phyloP scores from a whole-genome alignment of 2,797 vertebrate species.

The Macropus fuliginosus region DNA sequence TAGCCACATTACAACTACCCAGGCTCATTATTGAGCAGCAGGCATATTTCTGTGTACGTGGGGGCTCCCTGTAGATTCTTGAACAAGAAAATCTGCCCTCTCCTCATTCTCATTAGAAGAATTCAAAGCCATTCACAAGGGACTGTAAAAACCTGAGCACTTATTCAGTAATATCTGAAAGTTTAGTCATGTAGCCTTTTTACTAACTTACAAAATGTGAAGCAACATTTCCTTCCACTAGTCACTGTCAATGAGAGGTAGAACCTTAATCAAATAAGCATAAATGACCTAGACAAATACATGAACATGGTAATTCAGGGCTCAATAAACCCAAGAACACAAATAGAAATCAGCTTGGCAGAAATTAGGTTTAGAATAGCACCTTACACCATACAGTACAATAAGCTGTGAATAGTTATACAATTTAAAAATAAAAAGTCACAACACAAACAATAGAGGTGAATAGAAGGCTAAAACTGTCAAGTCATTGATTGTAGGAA shows the following conservation, averaged over 20 bases:
- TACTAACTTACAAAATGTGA: background rate
- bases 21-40: slow-evolving; percentile 16
- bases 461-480: background rate
- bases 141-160: slow-evolving; percentile 22
- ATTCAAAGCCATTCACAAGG: slow-evolving; percentile 22
- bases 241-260: background rate
- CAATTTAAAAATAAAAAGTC: background rate
- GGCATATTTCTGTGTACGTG: slow-evolving; percentile 28
- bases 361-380: background rate
- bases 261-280: background rate
- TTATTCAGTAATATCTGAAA: slow-evolving; percentile 38
- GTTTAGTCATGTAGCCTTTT: slow-evolving; percentile 19
- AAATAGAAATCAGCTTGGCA: background rate
- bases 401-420: background rate
- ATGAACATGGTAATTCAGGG: background rate
- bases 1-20: background rate
- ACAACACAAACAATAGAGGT: background rate
- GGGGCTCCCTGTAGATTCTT: slow-evolving; percentile 31
- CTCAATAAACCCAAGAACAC: background rate
- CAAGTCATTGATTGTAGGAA: background rate
- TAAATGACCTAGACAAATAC: background rate
- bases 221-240: background rate
- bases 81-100: background rate
- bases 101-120: slow-evolving; percentile 14
- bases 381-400: background rate